Conservation (phyloP, 53 echinoderm and acorn worm genomes). For the Echinometra lucunter region DNA sequence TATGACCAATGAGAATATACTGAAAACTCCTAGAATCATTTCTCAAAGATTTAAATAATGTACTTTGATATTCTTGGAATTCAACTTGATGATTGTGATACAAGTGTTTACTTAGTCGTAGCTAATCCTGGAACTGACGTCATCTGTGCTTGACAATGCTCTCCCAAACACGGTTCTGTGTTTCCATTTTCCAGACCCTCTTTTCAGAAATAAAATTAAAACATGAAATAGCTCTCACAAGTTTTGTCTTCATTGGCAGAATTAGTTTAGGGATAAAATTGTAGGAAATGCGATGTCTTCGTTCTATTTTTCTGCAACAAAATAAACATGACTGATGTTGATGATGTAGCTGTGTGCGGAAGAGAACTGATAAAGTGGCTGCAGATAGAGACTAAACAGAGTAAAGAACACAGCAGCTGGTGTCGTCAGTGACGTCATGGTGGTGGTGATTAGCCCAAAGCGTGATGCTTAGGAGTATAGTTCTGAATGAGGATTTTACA, state of each 20-base stretch:
- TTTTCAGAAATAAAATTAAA: background rate
- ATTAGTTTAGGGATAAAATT: background rate
- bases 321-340: background rate
- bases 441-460: constrained; percentile 15
- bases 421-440: constrained; percentile 30
- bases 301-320: background rate
- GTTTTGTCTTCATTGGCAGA: background rate
- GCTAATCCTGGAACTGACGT: constrained; percentile 46
- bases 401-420: constrained; percentile 44
- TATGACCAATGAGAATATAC: background rate
- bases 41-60: background rate
- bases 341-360: background rate
- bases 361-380: background rate
- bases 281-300: background rate
- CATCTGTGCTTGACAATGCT: constrained; percentile 28
- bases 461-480: constrained; percentile 27
- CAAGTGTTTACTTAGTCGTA: background rate
- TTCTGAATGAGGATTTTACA: background rate
- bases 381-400: constrained; percentile 7
- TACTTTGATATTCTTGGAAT: background rate
- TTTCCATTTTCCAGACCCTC: background rate
- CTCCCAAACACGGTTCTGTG: background rate
- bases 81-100: constrained; percentile 29
- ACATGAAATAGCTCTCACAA: background rate
- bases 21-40: background rate